A percentile compares a stretch with the other conserved stretches of the same genome.
Conservation (phyloP, 2,113 vertebrate species). For the Morone saxatilis region DNA sequence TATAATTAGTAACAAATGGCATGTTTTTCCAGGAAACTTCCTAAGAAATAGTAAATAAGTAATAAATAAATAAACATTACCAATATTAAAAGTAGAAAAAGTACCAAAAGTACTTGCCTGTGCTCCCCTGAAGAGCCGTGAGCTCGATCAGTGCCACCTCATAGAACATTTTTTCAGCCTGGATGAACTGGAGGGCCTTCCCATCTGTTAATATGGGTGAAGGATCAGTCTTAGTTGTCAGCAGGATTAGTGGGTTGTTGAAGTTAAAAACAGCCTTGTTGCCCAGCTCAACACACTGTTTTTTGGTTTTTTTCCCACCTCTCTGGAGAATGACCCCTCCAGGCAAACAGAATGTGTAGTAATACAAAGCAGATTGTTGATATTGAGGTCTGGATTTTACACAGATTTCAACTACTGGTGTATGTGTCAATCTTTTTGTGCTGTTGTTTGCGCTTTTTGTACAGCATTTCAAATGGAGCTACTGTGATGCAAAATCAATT, state of each 20-base stretch:
- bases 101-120: slow-evolving; percentile 83
- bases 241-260: slow-evolving; percentile 71
- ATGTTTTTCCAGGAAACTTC: not conserved
- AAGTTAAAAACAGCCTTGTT: slow-evolving; percentile 66
- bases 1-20: not conserved
- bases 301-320: not conserved
- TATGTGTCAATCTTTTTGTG: not conserved
- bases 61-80: not conserved
- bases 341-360: slow-evolving; percentile 21
- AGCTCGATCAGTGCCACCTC: slow-evolving; percentile 84
- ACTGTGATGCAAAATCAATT: not conserved
- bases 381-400: slow-evolving; percentile 12
- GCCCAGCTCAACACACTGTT: slow-evolving; percentile 22
- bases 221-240: slow-evolving; percentile 80
- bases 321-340: slow-evolving; percentile 1
- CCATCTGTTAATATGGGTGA: slow-evolving; percentile 86
- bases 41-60: not conserved
- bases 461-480: not conserved
- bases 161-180: slow-evolving; percentile 87
- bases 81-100: not conserved
- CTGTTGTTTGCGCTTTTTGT: slow-evolving; percentile 6
- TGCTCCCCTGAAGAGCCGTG: slow-evolving; percentile 74
- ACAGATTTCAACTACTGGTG: not conserved
- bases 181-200: slow-evolving; percentile 84
- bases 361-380: slow-evolving; percentile 26